Base-by-base conservation (phyloP, 2,113 vertebrate species). In the Urocolius indicus region DNA sequence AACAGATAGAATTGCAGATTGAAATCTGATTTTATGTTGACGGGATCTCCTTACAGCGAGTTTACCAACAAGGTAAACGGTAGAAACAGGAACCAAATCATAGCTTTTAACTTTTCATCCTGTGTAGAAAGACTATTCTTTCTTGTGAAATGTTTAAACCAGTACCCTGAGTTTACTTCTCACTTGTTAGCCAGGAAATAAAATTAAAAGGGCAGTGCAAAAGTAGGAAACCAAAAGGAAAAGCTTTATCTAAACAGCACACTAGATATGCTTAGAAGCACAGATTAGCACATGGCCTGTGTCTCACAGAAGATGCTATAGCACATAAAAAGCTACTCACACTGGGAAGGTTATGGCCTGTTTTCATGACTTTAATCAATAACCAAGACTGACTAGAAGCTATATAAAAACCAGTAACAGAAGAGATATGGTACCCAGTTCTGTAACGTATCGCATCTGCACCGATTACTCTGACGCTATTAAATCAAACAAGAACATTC, bases 211-310 rank as follows among this genome's bases (percentile, higher is more conserved):
- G 54, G 76, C 19, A 51, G 67, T 57, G 59, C 10, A 81, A 73
- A 95, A 96, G 67, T 43, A 77, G 72, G 68, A 96, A 97, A 97
- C 10, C 15, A 73, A 82, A 73, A 92, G 26, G 32, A 78, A 72
- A 74, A 67, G 30, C 6, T 4, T 32, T 19, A 76, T 30, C 49
- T 69, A 41, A 77, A 62, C 21, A 86, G 65, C 46, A 71, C 18
- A 49, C 62, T 29, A 79, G 45, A 63, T 55, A 85, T 11, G 36
- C 62, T 90, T 54, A 81, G 72, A 85, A 92, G 88, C 5, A 59
- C 7, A n/a, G 54, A 75, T 55, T 48, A 63, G 20, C 48, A 78
- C 67, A 61, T 54, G 54, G 59, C 15, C 22, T 36, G 13, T 43
- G 15, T 83, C 72, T 88, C 3, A 2, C 32, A 59, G 72, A 41